Conservation (phyloP, 2,113 vertebrate species). For the Xiphophorus hellerii region DNA sequence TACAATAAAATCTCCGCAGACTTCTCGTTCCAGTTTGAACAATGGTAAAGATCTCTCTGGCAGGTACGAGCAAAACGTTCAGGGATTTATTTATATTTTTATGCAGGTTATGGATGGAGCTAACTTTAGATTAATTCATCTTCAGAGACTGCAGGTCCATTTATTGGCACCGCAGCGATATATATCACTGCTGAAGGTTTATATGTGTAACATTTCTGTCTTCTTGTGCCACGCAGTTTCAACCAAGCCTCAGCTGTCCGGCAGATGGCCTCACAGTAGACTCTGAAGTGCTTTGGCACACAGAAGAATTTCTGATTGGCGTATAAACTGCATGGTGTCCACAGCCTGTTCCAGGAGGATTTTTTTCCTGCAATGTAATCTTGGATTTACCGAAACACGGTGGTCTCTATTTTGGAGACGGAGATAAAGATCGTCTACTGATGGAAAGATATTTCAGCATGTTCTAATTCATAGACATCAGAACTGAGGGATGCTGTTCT, state of each 20-base stretch:
- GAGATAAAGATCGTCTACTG: not conserved
- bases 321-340: not conserved
- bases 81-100: not conserved
- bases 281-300: not conserved
- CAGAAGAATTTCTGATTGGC: not conserved
- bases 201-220: not conserved
- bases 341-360: not conserved
- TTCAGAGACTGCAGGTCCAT: not conserved
- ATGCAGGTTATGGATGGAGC: not conserved
- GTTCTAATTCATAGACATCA: not conserved
- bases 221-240: not conserved
- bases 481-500: not conserved
- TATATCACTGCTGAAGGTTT: not conserved
- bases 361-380: not conserved
- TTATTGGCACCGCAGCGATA: not conserved
- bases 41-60: not conserved
- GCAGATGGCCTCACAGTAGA: not conserved
- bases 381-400: not conserved
- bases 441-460: not conserved
- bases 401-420: not conserved
- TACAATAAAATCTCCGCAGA: not conserved
- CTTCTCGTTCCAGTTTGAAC: not conserved
- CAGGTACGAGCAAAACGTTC: not conserved
- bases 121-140: not conserved
- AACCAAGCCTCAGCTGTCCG: not conserved